Conservation (phyloP, 2,888 invertebrate species). For the Hydrotaea cyrtoneurina region DNA sequence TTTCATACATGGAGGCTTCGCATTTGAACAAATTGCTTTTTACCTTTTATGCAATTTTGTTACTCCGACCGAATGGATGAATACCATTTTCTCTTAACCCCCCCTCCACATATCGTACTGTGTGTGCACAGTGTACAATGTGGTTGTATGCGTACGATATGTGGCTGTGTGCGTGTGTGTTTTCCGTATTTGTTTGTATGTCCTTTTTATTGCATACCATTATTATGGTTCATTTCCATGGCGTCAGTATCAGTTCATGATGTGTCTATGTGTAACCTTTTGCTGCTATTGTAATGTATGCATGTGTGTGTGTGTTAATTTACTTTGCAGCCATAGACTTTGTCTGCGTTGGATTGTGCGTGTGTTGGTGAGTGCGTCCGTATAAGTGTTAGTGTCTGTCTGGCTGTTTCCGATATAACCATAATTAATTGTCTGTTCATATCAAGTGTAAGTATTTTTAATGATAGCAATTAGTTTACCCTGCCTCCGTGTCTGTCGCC, state of each 20-base stretch:
- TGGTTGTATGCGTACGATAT: not conserved
- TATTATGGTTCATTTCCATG: slow-evolving; percentile 44
- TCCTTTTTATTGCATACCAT: slow-evolving; percentile 33
- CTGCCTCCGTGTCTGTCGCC: slow-evolving; percentile 13
- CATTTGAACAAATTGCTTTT: slow-evolving; percentile 45
- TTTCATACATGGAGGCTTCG: slow-evolving; percentile 42
- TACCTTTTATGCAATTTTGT: slow-evolving; percentile 42
- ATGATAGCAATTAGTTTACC: slow-evolving; percentile 65
- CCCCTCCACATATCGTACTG: not conserved
- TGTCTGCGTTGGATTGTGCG: slow-evolving; percentile 25
- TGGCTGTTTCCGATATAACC: slow-evolving; percentile 57
- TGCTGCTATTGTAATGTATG: not conserved
- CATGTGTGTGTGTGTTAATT: not conserved
- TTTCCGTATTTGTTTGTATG: not conserved
- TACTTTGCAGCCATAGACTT: slow-evolving; percentile 5
- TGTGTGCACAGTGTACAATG: too few relatives aligned
- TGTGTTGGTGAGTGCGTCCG: not conserved
- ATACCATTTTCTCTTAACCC: not conserved
- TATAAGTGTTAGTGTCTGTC: slow-evolving; percentile 21
- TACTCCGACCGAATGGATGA: slow-evolving; percentile 14
- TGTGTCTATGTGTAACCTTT: slow-evolving; percentile 38
- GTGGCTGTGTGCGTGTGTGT: not conserved
- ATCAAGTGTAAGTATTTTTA: slow-evolving; percentile 67
- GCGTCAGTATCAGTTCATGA: slow-evolving; percentile 44
- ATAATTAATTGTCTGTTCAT: slow-evolving; percentile 63